These are phyloP conservation scores for Camponotus vicinus DNA, from an alignment of 1,140 invertebrate genomes.

Conservation along the genomic window DNA sequence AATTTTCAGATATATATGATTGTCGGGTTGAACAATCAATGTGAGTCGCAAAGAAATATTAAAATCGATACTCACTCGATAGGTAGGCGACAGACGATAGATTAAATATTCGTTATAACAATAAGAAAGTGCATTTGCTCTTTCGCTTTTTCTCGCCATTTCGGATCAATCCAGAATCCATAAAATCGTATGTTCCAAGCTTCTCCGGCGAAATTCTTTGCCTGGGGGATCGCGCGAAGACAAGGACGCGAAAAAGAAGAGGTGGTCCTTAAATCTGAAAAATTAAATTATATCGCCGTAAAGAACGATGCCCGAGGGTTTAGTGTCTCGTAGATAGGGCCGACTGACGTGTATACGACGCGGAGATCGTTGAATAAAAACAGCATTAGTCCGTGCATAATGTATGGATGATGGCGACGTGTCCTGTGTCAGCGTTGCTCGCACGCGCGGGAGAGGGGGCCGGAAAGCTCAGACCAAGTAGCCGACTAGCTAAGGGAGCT, in stretches of 20 bases:
- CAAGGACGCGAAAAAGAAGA: constrained; percentile 74
- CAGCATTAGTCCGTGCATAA: constrained; percentile 85
- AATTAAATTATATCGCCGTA: constrained; percentile 85
- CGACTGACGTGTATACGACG: constrained; percentile 61
- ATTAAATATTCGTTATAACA: background rate
- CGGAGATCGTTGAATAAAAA: constrained; percentile 83
- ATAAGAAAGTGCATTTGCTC: background rate
- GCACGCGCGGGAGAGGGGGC: constrained; percentile 40
- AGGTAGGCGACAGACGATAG: background rate
- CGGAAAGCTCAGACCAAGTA: constrained; percentile 58
- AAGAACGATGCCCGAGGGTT: constrained; percentile 79
- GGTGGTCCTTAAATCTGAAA: constrained; percentile 84
- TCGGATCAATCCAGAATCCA: constrained; percentile 64
- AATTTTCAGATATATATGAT: background rate
- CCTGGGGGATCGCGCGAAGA: constrained; percentile 63
- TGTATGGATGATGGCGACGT: constrained; percentile 81
- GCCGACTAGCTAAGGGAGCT: constrained; percentile 72
- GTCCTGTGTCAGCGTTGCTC: constrained; percentile 59
- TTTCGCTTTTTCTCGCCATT: constrained; percentile 17
- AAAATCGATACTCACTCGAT: background rate
- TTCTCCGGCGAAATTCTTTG: constrained; percentile 63
- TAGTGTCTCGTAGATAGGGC: constrained; percentile 78
- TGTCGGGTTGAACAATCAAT: background rate
- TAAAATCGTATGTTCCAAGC: constrained; percentile 59
- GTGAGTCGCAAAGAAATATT: background rate